Percentiles rank a stretch among this genome's conserved stretches.
Evolutionary conservation across 2,797 vertebrate species (phyloP).

Genomic region (Etheostoma perlongum): DNA sequence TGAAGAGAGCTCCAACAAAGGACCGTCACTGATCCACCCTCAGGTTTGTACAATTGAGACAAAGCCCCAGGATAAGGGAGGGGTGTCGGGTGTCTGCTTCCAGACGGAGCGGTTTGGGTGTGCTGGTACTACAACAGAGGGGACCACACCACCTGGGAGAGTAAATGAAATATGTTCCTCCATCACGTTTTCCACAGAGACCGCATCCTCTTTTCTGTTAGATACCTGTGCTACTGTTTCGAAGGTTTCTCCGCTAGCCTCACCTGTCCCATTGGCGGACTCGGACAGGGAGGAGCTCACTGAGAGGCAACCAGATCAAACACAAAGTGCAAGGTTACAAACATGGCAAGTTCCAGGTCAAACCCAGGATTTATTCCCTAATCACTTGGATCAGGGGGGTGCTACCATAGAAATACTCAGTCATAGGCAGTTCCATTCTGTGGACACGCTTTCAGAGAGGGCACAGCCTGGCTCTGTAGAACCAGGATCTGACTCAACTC

Average conservation of each 20-base stretch:
- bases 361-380: conserved; percentile 28
- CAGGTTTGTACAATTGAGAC: conserved; percentile 35
- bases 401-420: conserved; percentile 6
- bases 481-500: conserved; percentile 10
- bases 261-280: conserved; percentile 18
- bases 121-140: conserved; percentile 36
- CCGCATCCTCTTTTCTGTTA: conserved; percentile 35
- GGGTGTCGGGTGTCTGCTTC: conserved; percentile 34
- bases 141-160: conserved; percentile 35
- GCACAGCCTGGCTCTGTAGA: conserved; percentile 1
- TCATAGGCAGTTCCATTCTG: conserved; percentile 14
- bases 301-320: conserved; percentile 18
- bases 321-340: conserved; percentile 13
- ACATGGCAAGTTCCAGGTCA: conserved; percentile 3
- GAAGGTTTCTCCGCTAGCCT: neutral
- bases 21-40: conserved; percentile 33
- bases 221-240: conserved; percentile 18
- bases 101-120: conserved; percentile 26
- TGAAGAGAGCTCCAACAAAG: conserved; percentile 21
- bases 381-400: conserved; percentile 17
- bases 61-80: conserved; percentile 29
- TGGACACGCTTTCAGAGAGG: conserved; percentile 13
- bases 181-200: conserved; percentile 54
- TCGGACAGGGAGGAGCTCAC: conserved; percentile 18
- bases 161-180: conserved; percentile 61